Conservation (phyloP, 2,797 vertebrate genomes). For the Octomys mimax region DNA sequence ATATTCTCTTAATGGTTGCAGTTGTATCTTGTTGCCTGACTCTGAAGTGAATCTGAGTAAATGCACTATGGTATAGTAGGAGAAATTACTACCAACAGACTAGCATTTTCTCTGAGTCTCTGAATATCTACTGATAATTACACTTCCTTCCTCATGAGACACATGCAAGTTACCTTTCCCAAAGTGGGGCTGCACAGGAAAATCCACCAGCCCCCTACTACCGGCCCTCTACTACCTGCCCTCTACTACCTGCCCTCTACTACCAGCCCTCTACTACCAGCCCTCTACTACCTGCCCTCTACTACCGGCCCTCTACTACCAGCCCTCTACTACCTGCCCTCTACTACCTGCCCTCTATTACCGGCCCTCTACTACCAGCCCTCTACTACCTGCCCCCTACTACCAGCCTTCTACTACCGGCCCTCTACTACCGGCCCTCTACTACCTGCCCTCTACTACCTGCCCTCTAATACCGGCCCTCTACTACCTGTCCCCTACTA, state of each 20-base stretch:
- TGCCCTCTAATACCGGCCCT: not conserved
- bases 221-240: not conserved
- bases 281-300: too few relatives aligned
- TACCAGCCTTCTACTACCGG: too few relatives aligned
- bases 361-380: not conserved
- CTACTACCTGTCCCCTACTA: not conserved
- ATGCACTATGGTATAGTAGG: not conserved
- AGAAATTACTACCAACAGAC: not conserved
- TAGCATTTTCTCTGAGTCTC: not conserved
- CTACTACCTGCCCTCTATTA: not conserved
- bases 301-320: too few relatives aligned
- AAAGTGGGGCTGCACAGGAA: conserved; percentile 24
- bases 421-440: not conserved
- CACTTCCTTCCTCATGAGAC: conserved; percentile 60
- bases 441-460: not conserved
- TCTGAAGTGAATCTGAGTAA: conserved; percentile 1
- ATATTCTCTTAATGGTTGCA: conserved; percentile 18
- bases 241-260: too few relatives aligned
- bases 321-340: too few relatives aligned
- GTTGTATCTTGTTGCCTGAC: conserved; percentile 15
- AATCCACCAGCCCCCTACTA: not conserved
- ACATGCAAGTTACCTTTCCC: conserved; percentile 38
- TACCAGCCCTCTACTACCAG: too few relatives aligned
- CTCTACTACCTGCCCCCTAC: not conserved
- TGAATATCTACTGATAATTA: conserved; percentile 24